Evolutionary conservation across 1,140 invertebrate genomes (phyloP).

Genomic region (Micrasema longulum): DNA sequence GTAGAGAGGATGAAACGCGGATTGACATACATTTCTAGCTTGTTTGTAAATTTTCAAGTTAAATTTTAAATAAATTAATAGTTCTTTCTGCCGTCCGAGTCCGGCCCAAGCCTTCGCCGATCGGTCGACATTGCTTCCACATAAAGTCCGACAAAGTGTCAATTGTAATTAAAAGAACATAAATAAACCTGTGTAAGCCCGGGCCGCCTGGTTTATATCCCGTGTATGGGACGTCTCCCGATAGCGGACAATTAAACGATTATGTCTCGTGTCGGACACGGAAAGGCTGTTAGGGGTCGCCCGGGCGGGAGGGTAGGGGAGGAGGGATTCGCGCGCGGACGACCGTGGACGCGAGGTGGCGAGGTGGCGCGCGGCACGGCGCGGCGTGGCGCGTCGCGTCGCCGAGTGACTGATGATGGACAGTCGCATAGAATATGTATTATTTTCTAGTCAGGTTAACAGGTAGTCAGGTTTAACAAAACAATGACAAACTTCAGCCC

Average conservation of each 20-base stretch:
- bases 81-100: neutral
- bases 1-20: too few relatives aligned
- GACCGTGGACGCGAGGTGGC: too few relatives aligned
- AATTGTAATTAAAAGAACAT: constrained; percentile 42
- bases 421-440: too few relatives aligned
- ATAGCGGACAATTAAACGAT: constrained; percentile 48
- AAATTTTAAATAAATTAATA: too few relatives aligned
- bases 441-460: too few relatives aligned
- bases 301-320: too few relatives aligned
- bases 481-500: too few relatives aligned
- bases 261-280: constrained; percentile 41
- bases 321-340: too few relatives aligned
- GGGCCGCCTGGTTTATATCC: neutral
- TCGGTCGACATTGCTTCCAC: constrained; percentile 14
- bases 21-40: neutral
- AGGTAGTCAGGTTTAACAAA: too few relatives aligned
- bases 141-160: constrained; percentile 34
- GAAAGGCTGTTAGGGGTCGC: constrained; percentile 45
- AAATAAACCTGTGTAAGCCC: constrained; percentile 26
- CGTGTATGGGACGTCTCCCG: constrained; percentile 25
- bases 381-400: neutral
- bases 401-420: too few relatives aligned
- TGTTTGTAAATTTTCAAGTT: too few relatives aligned
- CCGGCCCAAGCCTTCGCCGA: neutral
- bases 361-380: too few relatives aligned